Evolutionary conservation across 2,797 vertebrate genomes (phyloP).

Genomic region (Anas georgica): DNA sequence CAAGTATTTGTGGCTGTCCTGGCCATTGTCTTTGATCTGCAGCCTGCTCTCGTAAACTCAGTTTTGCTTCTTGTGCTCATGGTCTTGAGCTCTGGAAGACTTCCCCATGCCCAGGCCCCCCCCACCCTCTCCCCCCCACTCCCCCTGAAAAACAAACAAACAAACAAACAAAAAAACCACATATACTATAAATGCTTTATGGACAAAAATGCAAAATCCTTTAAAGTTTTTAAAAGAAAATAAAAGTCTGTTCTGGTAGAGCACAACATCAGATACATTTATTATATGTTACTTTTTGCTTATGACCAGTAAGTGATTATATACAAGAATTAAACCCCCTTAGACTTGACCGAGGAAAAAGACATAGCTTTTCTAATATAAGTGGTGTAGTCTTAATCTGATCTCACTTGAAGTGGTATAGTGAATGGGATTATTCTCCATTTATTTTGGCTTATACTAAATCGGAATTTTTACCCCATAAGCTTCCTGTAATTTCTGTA

Average conservation of each 20-base stretch:
- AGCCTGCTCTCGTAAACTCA: not conserved
- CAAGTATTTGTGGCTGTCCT: not conserved
- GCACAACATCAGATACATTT: not conserved
- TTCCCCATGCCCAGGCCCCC: not conserved
- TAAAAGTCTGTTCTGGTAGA: not conserved
- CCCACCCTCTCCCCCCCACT: not conserved
- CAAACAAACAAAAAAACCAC: too few relatives aligned
- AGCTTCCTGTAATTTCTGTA: slow-evolving; percentile 58
- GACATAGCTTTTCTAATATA: not conserved
- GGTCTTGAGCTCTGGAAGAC: not conserved
- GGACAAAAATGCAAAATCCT: not conserved
- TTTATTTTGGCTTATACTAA: slow-evolving; percentile 57
- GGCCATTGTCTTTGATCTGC: not conserved
- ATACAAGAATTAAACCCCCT: not conserved
- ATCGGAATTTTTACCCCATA: slow-evolving; percentile 45
- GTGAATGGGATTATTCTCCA: slow-evolving; percentile 48
- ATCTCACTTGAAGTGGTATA: slow-evolving; percentile 1
- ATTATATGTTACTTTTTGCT: not conserved
- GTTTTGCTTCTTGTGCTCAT: not conserved
- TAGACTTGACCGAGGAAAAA: not conserved
- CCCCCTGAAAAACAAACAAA: too few relatives aligned
- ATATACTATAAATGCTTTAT: not conserved
- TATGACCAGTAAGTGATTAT: not conserved
- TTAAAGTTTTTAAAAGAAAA: not conserved
- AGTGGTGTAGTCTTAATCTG: not conserved